Conservation (phyloP, 2,888 invertebrate genomes). For the Rhingia campestris region DNA sequence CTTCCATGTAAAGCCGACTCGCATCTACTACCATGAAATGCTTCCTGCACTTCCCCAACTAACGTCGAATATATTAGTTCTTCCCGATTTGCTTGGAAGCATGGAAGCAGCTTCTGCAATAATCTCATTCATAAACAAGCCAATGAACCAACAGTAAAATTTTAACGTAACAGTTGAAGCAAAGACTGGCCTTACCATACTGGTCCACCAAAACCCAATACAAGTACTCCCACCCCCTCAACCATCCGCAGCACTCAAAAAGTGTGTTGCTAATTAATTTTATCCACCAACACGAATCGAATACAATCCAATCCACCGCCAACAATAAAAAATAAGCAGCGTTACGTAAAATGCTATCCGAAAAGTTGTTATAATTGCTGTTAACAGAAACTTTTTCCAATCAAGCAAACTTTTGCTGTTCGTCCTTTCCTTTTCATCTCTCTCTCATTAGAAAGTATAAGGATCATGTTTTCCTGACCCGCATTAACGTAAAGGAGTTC, state of each 20-base stretch:
- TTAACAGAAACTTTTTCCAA: conserved; percentile 74
- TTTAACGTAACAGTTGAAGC: conserved; percentile 42
- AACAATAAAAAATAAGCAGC: conserved; percentile 37
- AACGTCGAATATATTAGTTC: neutral
- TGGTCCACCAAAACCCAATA: conserved; percentile 7
- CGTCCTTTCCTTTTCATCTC: conserved; percentile 47
- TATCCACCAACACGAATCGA: conserved; percentile 44
- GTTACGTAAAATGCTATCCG: conserved; percentile 63
- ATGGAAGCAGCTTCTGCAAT: conserved; percentile 13
- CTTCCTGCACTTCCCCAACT: neutral
- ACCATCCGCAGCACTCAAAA: conserved; percentile 36
- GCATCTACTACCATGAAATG: neutral
- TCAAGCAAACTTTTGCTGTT: conserved; percentile 62
- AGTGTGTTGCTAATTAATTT: conserved; percentile 66
- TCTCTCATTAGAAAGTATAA: conserved; percentile 64
- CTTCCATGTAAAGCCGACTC: neutral
- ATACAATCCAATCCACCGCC: conserved; percentile 16
- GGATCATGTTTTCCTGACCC: conserved; percentile 73
- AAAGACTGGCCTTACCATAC: conserved; percentile 4
- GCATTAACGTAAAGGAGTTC: conserved; percentile 63
- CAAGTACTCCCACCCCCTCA: neutral
- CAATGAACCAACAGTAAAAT: conserved; percentile 45
- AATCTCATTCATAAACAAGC: conserved; percentile 54
- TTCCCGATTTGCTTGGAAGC: neutral
- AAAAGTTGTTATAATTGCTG: conserved; percentile 73